A percentile compares a stretch with the other conserved stretches of the same genome.
These are phyloP conservation scores for Axis porcinus DNA, from an alignment of 2,113 vertebrate genomes.

Conservation along the genomic window DNA sequence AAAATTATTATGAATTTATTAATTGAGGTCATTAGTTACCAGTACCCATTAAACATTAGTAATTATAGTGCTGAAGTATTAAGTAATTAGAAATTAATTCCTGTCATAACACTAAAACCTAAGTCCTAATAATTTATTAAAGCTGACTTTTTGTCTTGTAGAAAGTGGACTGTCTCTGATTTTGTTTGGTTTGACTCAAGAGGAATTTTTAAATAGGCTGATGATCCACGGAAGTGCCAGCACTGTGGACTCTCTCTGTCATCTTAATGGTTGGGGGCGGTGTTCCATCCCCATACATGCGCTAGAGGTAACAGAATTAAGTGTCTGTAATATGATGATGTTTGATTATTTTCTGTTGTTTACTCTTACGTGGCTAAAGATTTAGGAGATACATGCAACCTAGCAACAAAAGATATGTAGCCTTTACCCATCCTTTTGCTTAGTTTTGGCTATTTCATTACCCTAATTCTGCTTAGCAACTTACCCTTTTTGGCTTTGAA, in stretches of 20 bases:
- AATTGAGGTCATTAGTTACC: neutral
- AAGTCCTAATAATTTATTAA: neutral
- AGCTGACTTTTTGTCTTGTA: slow-evolving; percentile 68
- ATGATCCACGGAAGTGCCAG: slow-evolving; percentile 93
- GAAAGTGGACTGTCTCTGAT: slow-evolving; percentile 87
- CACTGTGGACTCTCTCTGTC: slow-evolving; percentile 90
- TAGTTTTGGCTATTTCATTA: neutral
- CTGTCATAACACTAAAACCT: neutral
- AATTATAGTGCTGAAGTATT: neutral
- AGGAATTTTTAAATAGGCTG: slow-evolving; percentile 91
- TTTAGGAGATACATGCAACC: neutral
- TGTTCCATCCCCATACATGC: slow-evolving; percentile 95
- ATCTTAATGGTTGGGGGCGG: slow-evolving; percentile 93
- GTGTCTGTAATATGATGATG: neutral
- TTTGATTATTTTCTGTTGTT: neutral
- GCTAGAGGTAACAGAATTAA: slow-evolving; percentile 84
- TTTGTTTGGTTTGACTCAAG: slow-evolving; percentile 89
- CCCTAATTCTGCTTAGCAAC: neutral
- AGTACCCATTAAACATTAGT: neutral
- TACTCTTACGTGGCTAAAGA: neutral
- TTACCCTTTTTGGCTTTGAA: slow-evolving; percentile 20
- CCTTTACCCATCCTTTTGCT: neutral
- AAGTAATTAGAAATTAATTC: neutral
- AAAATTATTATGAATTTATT: neutral
- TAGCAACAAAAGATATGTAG: neutral